Conservation (phyloP, 2,888 invertebrate species). For the Drosophila flavopinicola region DNA sequence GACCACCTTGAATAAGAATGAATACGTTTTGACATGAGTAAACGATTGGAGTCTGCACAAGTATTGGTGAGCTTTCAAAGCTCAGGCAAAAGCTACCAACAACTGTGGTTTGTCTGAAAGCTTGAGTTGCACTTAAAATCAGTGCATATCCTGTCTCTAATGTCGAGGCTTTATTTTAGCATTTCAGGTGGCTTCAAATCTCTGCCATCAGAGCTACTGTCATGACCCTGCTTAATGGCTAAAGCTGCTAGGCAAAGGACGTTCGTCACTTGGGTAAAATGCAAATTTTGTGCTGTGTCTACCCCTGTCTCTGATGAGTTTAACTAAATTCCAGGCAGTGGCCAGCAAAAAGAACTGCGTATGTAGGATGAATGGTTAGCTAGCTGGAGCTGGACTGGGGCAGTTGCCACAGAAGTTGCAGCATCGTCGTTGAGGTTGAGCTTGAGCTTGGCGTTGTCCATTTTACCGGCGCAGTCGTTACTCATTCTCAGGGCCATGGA, state of each 20-base stretch:
- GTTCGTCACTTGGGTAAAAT: slow-evolving; percentile 63
- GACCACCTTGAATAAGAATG: slow-evolving; percentile 47
- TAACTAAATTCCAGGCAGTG: slow-evolving; percentile 35
- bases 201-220: slow-evolving; percentile 38
- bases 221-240: slow-evolving; percentile 67
- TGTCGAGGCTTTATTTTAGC: slow-evolving; percentile 7
- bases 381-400: neutral
- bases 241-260: slow-evolving; percentile 44
- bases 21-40: slow-evolving; percentile 20
- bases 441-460: slow-evolving; percentile 53
- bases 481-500: slow-evolving; percentile 72
- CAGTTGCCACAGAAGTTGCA: slow-evolving; percentile 40
- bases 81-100: slow-evolving; percentile 2
- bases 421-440: slow-evolving; percentile 11
- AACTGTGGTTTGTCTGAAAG: neutral
- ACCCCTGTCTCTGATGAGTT: slow-evolving; percentile 45
- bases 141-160: neutral
- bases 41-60: neutral
- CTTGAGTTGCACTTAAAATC: slow-evolving; percentile 8
- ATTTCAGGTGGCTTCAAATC: slow-evolving; percentile 52
- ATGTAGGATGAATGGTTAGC: slow-evolving; percentile 27
- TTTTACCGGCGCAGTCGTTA: slow-evolving; percentile 74
- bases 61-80: slow-evolving; percentile 11
- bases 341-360: slow-evolving; percentile 22
- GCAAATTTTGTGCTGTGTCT: slow-evolving; percentile 57